Evolutionary conservation across 2,888 invertebrate genomes (phyloP), one percentile per base, ranked within the genome.

Genomic region (Cyaniris semiargus): DNA sequence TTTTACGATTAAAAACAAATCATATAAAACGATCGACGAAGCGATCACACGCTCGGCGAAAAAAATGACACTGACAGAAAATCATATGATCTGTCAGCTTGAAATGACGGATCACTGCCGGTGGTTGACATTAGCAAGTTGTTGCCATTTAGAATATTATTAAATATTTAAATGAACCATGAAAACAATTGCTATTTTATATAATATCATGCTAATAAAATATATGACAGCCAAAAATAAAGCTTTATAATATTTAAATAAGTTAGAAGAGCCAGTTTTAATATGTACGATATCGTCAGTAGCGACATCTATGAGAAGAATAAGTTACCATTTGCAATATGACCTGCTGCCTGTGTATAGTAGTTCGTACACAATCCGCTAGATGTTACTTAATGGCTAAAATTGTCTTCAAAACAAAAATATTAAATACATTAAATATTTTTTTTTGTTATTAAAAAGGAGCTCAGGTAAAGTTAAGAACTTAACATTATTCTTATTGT

Each of bases 1-100:
- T 38, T 74, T 53, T 53, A 53, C 74, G 27, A 74, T 74, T 74
- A 53, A 4, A 74, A 74, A 78, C 76, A 77, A 75, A 79, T 78
- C 76, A 79, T 76, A 18, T 7, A 5, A 23, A 48, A 53, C 44
- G 76, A 13, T 75, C 31, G 80, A 83, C 80, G 80, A 80, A 77
- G 78, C 81, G 79, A 80, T 81, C 79, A 53, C 78, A 78, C 76
- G 66, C 81, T 78, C 58, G 77, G 75, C 79, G 78, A 79, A 78
- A 82, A 75, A 82, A 82, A 79, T 83, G 82, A 82, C 83, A 83
- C 82, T 82, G 83, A 83, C 82, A 81, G 77, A 76, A 31, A 34
- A 72, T 15, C 38, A 70, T 76, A 53, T 53, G 70, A 76, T 31
- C 23, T 70, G 31, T 76, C 53, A 76, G 27, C 48, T 53, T 31